Evolutionary conservation across 1,140 invertebrate species (phyloP).

Genomic region (Dinothrombium tinctorium): DNA sequence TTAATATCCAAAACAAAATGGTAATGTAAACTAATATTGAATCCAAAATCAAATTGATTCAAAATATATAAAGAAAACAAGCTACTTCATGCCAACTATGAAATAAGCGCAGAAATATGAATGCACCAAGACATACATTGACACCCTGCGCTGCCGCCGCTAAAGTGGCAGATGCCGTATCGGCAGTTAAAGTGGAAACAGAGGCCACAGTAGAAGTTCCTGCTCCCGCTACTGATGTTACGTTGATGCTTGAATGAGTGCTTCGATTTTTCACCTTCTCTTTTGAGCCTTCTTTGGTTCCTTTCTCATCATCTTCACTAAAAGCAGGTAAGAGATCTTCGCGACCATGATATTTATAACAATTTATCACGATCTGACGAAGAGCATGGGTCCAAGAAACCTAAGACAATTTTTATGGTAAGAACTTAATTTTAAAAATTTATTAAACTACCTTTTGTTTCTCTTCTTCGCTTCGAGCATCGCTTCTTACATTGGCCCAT

Average conservation of each 20-base stretch:
- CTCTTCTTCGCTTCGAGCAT: constrained; percentile 79
- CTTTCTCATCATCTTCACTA: constrained; percentile 65
- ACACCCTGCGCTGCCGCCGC: constrained; percentile 10
- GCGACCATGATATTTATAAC: constrained; percentile 87
- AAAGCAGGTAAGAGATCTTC: constrained; percentile 86
- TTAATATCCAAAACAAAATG: not conserved
- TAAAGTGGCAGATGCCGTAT: constrained; percentile 4
- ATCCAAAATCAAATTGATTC: not conserved
- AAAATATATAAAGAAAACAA: not conserved
- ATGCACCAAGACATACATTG: constrained; percentile 6
- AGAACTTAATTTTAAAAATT: constrained; percentile 2
- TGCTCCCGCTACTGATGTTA: constrained; percentile 1
- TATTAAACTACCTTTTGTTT: constrained; percentile 59
- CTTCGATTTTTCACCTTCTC: constrained; percentile 13
- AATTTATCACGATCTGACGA: constrained; percentile 88
- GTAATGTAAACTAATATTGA: not conserved
- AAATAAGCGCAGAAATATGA: not conserved
- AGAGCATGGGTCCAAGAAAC: constrained; percentile 96
- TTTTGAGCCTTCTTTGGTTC: constrained; percentile 10
- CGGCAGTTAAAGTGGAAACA: constrained; percentile 7
- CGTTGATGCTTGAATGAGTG: constrained; percentile 4
- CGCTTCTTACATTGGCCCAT: constrained; percentile 94
- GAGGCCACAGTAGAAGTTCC: not conserved
- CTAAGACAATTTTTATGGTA: constrained; percentile 25
- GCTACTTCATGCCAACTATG: not conserved